These are phyloP conservation scores for Stegostoma tigrinum DNA, from an alignment of 2,113 vertebrate species.

Conservation along the genomic window DNA sequence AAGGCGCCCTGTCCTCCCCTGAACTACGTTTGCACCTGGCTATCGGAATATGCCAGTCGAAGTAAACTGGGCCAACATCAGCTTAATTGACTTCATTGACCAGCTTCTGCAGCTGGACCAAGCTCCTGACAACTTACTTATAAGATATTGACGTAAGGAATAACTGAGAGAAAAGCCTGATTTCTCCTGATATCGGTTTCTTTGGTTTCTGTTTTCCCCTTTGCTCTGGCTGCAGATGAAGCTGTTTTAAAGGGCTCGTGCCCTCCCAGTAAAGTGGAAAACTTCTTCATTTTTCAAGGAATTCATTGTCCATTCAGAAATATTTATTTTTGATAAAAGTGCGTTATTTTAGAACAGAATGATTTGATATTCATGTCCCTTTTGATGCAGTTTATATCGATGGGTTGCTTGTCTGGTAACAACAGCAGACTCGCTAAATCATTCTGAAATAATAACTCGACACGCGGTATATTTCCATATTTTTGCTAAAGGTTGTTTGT, in stretches of 20 bases:
- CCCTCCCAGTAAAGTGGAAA: not conserved
- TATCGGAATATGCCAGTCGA: not conserved
- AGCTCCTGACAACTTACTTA: constrained; percentile 48
- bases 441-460: not conserved
- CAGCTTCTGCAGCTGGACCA: constrained; percentile 40
- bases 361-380: not conserved
- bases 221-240: not conserved
- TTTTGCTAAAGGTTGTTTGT: not conserved
- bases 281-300: not conserved
- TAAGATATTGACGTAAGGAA: not conserved
- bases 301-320: too few species aligned
- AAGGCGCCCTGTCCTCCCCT: constrained; percentile 45
- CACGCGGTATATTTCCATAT: not conserved
- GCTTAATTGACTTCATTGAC: constrained; percentile 48
- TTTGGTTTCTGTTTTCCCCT: not conserved
- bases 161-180: not conserved
- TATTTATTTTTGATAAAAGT: not conserved
- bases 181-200: not conserved
- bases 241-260: not conserved
- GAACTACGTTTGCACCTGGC: constrained; percentile 41
- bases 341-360: too few species aligned
- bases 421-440: not conserved
- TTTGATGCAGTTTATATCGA: not conserved
- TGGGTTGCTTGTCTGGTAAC: not conserved
- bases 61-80: constrained; percentile 41